These are phyloP conservation scores for Sylvia borin DNA, from an alignment of 2,797 vertebrate genomes.

Conservation along the genomic window DNA sequence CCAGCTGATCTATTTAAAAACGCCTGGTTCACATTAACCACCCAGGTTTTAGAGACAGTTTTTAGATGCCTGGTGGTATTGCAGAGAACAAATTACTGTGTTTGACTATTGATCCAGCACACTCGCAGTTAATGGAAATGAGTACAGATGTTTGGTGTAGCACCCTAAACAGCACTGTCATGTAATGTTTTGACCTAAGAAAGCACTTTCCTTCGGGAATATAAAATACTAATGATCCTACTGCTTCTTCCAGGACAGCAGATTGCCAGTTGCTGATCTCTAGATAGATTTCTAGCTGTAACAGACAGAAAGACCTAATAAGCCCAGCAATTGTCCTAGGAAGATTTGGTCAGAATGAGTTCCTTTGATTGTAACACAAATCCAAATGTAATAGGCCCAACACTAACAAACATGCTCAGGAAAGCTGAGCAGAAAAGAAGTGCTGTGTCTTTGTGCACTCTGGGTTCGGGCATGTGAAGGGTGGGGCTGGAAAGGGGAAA, in stretches of 20 bases:
- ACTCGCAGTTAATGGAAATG: not conserved
- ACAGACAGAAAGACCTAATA: not conserved
- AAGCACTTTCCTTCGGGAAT: slow-evolving; percentile 13
- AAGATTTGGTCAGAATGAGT: not conserved
- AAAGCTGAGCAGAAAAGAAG: not conserved
- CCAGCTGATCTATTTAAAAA: slow-evolving; percentile 59
- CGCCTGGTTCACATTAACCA: slow-evolving; percentile 63
- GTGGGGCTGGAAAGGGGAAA: not conserved
- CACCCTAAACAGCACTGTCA: not conserved
- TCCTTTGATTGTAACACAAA: not conserved
- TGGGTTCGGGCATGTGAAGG: not conserved
- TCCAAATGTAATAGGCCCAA: not conserved
- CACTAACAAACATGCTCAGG: not conserved
- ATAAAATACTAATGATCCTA: slow-evolving; percentile 2
- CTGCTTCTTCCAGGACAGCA: not conserved
- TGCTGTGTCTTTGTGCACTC: not conserved
- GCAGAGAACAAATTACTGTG: not conserved
- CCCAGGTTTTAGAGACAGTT: slow-evolving; percentile 23
- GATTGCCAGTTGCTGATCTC: not conserved
- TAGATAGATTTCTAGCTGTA: not conserved
- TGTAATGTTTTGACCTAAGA: not conserved
- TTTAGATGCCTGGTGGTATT: slow-evolving; percentile 19
- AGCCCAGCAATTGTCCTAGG: not conserved
- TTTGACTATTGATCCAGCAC: slow-evolving; percentile 12
- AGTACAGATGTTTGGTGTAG: not conserved